Percentiles rank a stretch among this genome's conserved stretches.
Evolutionary conservation across 2,888 invertebrate genomes (phyloP).

Genomic region (Eupithecia abbreviata): DNA sequence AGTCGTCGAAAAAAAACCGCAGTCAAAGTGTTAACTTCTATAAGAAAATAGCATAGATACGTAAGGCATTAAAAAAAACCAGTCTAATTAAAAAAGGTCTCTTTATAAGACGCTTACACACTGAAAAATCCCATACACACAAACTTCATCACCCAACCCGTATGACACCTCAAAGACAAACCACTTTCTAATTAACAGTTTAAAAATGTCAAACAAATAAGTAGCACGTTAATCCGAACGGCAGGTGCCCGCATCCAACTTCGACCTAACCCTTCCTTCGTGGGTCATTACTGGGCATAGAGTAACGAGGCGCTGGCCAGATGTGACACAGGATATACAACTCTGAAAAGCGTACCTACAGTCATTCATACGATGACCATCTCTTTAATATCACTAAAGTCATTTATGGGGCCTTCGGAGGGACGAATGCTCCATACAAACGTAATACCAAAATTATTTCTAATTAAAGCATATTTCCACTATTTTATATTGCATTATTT

Average conservation of each 20-base stretch:
- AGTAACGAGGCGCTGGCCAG: constrained; percentile 14
- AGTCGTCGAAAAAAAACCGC: too few relatives aligned
- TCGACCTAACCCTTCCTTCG: constrained; percentile 64
- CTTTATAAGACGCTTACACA: neutral
- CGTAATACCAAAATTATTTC: too few relatives aligned
- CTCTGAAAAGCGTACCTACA: neutral
- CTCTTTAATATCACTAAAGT: too few relatives aligned
- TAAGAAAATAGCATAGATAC: neutral
- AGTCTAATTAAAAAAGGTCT: neutral
- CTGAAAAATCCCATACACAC: neutral
- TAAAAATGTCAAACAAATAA: constrained; percentile 69
- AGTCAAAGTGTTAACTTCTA: too few relatives aligned
- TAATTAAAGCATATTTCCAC: too few relatives aligned
- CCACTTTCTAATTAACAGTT: constrained; percentile 68
- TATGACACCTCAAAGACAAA: constrained; percentile 45
- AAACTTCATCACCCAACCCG: constrained; percentile 19
- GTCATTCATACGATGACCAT: too few relatives aligned
- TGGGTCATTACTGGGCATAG: constrained; percentile 63
- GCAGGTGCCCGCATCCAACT: constrained; percentile 80
- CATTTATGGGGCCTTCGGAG: too few relatives aligned
- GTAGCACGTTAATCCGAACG: constrained; percentile 64
- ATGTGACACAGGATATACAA: neutral
- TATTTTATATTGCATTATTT: too few relatives aligned
- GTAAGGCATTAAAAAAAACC: neutral
- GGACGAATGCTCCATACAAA: too few relatives aligned